A percentile compares a stretch with the other conserved stretches of the same genome.
These are phyloP conservation scores for Maconellicoccus hirsutus DNA, from an alignment of 1,140 invertebrate genomes.

Conservation along the genomic window DNA sequence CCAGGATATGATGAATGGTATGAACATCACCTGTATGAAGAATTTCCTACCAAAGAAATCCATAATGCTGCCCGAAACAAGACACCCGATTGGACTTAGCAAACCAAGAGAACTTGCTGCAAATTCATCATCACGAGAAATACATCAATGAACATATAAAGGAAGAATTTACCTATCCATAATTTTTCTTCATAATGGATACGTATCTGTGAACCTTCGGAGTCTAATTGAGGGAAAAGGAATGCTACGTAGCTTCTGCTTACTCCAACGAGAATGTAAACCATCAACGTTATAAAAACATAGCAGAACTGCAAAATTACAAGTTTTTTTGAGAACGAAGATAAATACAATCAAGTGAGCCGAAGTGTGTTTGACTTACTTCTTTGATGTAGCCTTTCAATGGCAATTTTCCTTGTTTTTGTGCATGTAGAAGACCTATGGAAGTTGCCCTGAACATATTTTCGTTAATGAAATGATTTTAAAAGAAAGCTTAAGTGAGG, in stretches of 20 bases:
- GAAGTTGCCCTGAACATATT: too few relatives aligned
- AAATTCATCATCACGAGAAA: background rate
- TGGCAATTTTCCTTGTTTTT: background rate
- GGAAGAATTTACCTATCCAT: conserved; percentile 14
- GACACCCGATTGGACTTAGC: background rate
- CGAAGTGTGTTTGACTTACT: background rate
- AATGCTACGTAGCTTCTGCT: background rate
- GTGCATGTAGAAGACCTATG: too few relatives aligned
- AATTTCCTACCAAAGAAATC: conserved; percentile 5
- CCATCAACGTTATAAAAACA: background rate
- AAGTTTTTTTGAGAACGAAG: too few relatives aligned
- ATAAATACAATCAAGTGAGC: background rate
- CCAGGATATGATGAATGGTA: background rate
- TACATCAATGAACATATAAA: background rate
- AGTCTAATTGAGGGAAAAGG: background rate
- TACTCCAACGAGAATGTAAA: background rate
- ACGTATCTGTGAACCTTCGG: background rate
- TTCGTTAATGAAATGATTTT: too few relatives aligned
- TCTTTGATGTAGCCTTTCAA: background rate
- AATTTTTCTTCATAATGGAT: background rate
- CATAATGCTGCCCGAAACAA: background rate
- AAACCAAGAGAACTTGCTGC: background rate
- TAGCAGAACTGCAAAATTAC: background rate
- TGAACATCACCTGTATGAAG: background rate
- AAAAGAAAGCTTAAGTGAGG: too few relatives aligned